Conservation (phyloP, 2,113 vertebrate genomes). For the Periophthalmus modestus region DNA sequence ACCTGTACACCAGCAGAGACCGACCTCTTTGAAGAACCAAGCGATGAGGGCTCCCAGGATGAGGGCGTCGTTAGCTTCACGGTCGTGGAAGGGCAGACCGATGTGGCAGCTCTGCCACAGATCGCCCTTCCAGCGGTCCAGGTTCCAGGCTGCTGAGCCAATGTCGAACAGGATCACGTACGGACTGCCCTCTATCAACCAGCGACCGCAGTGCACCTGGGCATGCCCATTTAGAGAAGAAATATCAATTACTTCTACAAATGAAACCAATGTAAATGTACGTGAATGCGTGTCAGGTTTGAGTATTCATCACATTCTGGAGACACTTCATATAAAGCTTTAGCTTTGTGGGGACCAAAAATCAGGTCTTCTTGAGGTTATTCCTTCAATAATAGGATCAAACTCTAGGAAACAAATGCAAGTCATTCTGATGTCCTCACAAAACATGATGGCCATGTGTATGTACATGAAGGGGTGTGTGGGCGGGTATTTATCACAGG, state of each 20-base stretch:
- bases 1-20: neutral
- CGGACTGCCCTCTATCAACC: constrained; percentile 94
- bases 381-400: too few relatives aligned
- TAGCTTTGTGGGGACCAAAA: too few relatives aligned
- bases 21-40: constrained; percentile 96
- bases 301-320: neutral
- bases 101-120: constrained; percentile 88
- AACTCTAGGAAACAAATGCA: too few relatives aligned
- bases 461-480: too few relatives aligned
- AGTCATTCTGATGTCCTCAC: too few relatives aligned
- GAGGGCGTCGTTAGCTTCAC: constrained; percentile 90
- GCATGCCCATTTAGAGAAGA: neutral
- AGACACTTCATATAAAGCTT: too few relatives aligned
- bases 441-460: too few relatives aligned
- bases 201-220: constrained; percentile 91
- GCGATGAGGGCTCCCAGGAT: constrained; percentile 91
- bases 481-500: too few relatives aligned
- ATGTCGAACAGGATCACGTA: constrained; percentile 93
- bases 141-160: constrained; percentile 86
- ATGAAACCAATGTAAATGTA: neutral
- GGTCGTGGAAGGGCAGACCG: constrained; percentile 88
- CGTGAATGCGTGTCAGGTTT: neutral
- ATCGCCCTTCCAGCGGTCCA: constrained; percentile 94
- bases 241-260: neutral
- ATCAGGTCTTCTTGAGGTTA: too few relatives aligned